phyloP scores from a whole-genome alignment of 2,888 invertebrate species.

The Alsophila aescularia region DNA sequence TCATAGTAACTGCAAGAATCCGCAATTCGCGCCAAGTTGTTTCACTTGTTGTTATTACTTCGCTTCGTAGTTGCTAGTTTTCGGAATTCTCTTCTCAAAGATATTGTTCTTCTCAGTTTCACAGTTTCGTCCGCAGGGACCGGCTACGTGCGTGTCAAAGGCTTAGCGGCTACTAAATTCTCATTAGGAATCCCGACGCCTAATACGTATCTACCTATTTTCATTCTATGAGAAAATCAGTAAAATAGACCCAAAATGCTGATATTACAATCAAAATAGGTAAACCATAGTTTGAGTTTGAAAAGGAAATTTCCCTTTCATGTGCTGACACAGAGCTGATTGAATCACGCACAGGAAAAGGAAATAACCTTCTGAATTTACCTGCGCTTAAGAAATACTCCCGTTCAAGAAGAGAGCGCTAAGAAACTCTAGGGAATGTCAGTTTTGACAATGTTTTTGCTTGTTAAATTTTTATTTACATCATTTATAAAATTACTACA shows the following conservation, averaged over 20 bases:
- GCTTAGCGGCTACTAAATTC: conserved; percentile 7
- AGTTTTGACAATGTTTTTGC: too few species aligned
- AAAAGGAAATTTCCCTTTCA: too few species aligned
- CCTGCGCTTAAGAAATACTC: too few species aligned
- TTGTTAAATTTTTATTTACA: too few species aligned
- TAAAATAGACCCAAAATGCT: background rate
- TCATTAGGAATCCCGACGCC: conserved; percentile 3
- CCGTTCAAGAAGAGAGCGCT: too few species aligned
- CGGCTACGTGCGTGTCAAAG: conserved; percentile 16
- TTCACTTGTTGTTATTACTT: conserved; percentile 26
- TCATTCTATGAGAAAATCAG: background rate
- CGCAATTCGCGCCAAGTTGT: conserved; percentile 23
- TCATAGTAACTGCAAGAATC: conserved; percentile 24
- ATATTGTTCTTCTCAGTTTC: conserved; percentile 28
- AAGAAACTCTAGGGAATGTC: too few species aligned
- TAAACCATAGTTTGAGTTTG: too few species aligned
- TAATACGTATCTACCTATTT: background rate
- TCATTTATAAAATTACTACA: too few species aligned
- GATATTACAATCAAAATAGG: too few species aligned
- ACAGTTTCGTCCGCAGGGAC: conserved; percentile 32
- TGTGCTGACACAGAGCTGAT: too few species aligned
- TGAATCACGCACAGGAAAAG: too few species aligned
- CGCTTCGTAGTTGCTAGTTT: conserved; percentile 19
- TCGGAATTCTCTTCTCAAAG: conserved; percentile 25
- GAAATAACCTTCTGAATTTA: too few species aligned